Conservation (phyloP, 2,113 vertebrate species). For the Embiotoca jacksoni region DNA sequence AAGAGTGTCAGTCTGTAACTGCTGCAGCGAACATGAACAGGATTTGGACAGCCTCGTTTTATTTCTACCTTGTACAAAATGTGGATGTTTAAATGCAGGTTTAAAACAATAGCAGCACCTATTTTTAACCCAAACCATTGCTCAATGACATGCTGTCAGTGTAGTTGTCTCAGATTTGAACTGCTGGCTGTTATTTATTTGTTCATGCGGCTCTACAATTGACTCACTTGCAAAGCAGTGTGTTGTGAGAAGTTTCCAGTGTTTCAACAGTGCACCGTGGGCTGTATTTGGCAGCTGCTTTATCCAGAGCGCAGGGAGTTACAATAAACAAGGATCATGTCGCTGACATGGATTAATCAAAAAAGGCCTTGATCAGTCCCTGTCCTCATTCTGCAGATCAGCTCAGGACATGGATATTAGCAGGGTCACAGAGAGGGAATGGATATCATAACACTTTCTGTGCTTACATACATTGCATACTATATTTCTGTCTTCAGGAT, state of each 20-base stretch:
- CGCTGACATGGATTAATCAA: conserved; percentile 43
- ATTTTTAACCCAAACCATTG: conserved; percentile 8
- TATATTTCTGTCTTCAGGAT: not conserved
- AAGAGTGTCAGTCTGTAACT: not conserved
- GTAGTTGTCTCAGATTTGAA: conserved; percentile 27
- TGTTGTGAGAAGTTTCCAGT: conserved; percentile 53
- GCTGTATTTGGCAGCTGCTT: conserved; percentile 37
- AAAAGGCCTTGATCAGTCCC: conserved; percentile 28
- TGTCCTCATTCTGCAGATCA: conserved; percentile 44
- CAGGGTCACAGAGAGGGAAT: not conserved
- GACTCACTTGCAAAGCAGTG: conserved; percentile 37
- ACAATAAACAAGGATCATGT: conserved; percentile 50
- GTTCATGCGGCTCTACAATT: conserved; percentile 27
- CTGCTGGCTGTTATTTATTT: conserved; percentile 36
- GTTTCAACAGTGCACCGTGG: conserved; percentile 42
- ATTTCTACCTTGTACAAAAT: conserved; percentile 9
- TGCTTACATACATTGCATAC: not conserved
- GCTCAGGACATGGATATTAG: conserved; percentile 11
- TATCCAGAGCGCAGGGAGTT: conserved; percentile 20
- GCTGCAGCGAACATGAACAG: not conserved
- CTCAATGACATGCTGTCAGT: conserved; percentile 14
- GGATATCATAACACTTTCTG: not conserved
- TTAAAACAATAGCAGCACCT: conserved; percentile 6
- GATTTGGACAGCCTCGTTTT: not conserved
- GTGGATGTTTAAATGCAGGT: conserved; percentile 7